Base-by-base conservation (phyloP, 2,797 vertebrate species). In the Rhodeus uyekii region DNA sequence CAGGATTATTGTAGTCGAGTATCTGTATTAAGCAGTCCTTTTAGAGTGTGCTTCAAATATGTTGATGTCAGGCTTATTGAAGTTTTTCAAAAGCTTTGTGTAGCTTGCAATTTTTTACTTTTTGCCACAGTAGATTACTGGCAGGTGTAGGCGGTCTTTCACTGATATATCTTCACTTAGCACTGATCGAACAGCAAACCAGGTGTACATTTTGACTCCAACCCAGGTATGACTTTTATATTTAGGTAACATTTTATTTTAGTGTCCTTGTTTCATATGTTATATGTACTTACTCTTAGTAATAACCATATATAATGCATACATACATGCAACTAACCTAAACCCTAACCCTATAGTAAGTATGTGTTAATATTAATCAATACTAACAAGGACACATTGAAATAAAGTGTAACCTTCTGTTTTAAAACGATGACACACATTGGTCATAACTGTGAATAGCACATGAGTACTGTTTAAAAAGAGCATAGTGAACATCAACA, bases 401-500 rank as follows among this genome's bases (percentile, higher is more conserved):
- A 50, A 22, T 50, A 9, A 50, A 50, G 48, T 50, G n/a, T 55
- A 55, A 55, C n/a, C 53, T 55, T 55, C 10, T 55, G 24, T 55
- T 24, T 55, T 12, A 55, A 38, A 46, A 69, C 19, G 24, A 13
- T 42, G 22, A 19, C 19, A 44, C 12, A 60, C 12, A 12, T 36
- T 48, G 63, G 12, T 5, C 32, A 34, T 53, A 32, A 75, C n/a
- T 58, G 65, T 58, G 32, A 50, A 24, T 44, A 38, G 27, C 58
- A 83, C 67, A 83, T 60, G 64, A 78, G 6, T 7, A 55, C 36
- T 50, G 58, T 36, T 64, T 38, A 34, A 63, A 75, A 76, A 80
- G 24, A 75, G 64, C 69, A 63, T 69, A 82, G n/a, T 67, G 6
- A 67, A 53, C 19, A 53, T 18, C 24, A 55, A 8, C 27, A 69